Evolutionary conservation across 2,113 vertebrate genomes (phyloP), one percentile per base, ranked within the genome.

Genomic region (Donacobius atricapilla): DNA sequence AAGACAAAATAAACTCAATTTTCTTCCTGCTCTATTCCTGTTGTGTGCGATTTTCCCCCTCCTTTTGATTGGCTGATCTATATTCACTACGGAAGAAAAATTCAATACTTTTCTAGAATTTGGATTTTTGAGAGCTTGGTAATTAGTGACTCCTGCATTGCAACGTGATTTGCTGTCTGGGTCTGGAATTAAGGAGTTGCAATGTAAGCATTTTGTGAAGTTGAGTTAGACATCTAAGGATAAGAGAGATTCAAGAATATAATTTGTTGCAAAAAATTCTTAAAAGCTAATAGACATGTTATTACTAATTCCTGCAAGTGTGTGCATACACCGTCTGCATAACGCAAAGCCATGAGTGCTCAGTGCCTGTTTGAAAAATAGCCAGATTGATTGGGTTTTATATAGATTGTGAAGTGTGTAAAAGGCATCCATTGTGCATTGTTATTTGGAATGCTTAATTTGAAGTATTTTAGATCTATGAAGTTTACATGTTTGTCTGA

Each of bases 221-320:
- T 51, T 91, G 61, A 57, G 33, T 61, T 76, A 81, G 30, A 39
- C 10, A 15, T 69, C 6, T 16, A 69, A 87, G 53, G 61, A 81
- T 37, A 53, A 73, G 89, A 87, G 44, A 77, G 21, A 47, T 83
- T 86, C 39, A 48, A 58, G 16, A 66, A 58, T 66, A 22, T 39
- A 27, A 56, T 75, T 71, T 82, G n/a, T 44, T 86, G 37, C 37
- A 48, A 37, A 78, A 79, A 85, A 61, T 57, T 94, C 70, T 87
- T 77, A 44, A 84, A 83, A 63, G 31, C 68, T 82, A 57, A 39
- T 88, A 28, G n/a, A 93, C 24, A 9, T 54, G 9, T 76, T 76
- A n/a, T 79, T 94, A 96, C 94, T 97, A 97, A 97, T 92, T 89
- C 13, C 68, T 94, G 92, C 72, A 94, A 96, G 79, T 24, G 86